Percentiles rank a stretch among this genome's conserved stretches.
Evolutionary conservation across 64 coral and sea anemone species (phyloP).

Genomic region (Hydrozoanthus tunicans): DNA sequence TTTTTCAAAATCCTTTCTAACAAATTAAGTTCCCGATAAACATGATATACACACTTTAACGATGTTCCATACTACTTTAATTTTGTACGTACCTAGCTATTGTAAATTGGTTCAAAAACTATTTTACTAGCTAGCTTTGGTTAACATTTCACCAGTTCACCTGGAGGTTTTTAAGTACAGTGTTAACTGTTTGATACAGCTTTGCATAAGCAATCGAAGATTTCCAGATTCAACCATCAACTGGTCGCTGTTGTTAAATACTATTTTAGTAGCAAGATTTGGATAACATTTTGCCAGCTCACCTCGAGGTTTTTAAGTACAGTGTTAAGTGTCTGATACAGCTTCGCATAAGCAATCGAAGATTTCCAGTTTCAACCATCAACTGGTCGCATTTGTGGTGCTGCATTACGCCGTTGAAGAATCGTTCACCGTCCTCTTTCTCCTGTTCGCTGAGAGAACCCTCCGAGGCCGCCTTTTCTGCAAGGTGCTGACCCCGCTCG

Average conservation of each 20-base stretch:
- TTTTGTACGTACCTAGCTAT: too few relatives aligned
- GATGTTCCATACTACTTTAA: too few relatives aligned
- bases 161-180: constrained; percentile 34
- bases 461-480: constrained; percentile 35
- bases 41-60: too few relatives aligned
- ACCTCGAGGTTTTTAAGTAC: constrained; percentile 43
- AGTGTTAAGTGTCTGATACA: constrained; percentile 7
- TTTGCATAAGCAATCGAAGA: background rate
- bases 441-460: constrained; percentile 15
- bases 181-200: background rate
- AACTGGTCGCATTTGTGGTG: constrained; percentile 20
- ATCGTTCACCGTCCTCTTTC: background rate
- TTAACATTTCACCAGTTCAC: background rate
- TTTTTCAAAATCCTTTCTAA: too few relatives aligned
- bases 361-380: constrained; percentile 2
- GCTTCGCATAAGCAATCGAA: background rate
- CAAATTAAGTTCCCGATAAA: too few relatives aligned
- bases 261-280: too few relatives aligned
- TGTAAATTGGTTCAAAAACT: too few relatives aligned
- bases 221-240: constrained; percentile 17
- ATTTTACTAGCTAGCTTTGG: background rate
- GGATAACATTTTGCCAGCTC: background rate
- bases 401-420: background rate
- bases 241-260: background rate
- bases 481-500: constrained; percentile 24